Evolutionary conservation across 2,797 vertebrate species (phyloP).

Genomic region (Alectoris magna): DNA sequence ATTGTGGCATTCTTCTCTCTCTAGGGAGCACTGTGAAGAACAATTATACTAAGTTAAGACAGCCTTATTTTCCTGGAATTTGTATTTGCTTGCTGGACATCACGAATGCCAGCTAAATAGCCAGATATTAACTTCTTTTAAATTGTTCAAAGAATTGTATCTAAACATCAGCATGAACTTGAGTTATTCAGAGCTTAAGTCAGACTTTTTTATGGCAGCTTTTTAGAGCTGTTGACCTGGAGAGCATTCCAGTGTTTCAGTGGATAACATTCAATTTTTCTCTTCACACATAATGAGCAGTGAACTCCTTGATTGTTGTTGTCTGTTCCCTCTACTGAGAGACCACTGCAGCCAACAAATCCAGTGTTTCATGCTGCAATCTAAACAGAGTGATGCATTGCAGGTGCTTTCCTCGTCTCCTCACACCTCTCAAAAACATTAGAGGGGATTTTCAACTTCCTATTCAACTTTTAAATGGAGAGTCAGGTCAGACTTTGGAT

Average conservation of each 20-base stretch:
- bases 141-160: not conserved
- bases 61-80: not conserved
- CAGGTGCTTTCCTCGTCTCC: constrained; percentile 86
- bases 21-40: not conserved
- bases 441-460: constrained; percentile 85
- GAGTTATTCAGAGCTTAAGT: not conserved
- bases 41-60: not conserved
- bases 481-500: constrained; percentile 84
- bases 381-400: constrained; percentile 88
- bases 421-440: constrained; percentile 86
- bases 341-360: constrained; percentile 81
- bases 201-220: not conserved
- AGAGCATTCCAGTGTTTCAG: constrained; percentile 1
- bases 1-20: not conserved
- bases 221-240: constrained; percentile 12
- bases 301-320: constrained; percentile 75
- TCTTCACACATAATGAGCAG: constrained; percentile 62
- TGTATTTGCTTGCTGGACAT: not conserved
- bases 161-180: not conserved
- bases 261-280: constrained; percentile 53
- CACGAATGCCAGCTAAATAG: not conserved
- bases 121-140: not conserved
- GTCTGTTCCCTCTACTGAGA: constrained; percentile 77
- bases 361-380: constrained; percentile 78
- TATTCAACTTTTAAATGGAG: constrained; percentile 87